A percentile compares a stretch with the other conserved stretches of the same genome.
phyloP scores from a whole-genome alignment of 2,888 invertebrate genomes.

The Exocentrus adspersus region DNA sequence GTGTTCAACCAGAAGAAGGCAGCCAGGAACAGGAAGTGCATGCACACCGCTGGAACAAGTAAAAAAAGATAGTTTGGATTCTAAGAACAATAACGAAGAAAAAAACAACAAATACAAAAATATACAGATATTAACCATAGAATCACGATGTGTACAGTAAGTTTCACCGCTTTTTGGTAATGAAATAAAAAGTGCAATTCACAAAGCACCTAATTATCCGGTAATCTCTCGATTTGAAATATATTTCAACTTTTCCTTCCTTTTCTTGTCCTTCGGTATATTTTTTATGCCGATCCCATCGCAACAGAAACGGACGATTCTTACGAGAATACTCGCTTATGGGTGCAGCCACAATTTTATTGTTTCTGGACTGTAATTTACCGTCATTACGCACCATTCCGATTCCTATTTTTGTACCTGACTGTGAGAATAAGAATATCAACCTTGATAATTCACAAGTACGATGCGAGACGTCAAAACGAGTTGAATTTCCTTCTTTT shows the following conservation, averaged over 20 bases:
- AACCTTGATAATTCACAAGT: background rate
- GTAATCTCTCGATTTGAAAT: no score
- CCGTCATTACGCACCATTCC: background rate
- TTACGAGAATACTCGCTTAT: background rate
- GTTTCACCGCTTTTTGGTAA: no score
- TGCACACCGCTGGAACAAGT: slow-evolving; percentile 77
- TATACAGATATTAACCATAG: no score
- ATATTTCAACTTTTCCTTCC: no score
- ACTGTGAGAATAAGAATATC: slow-evolving; percentile 5
- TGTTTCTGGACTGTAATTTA: background rate
- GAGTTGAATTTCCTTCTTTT: no score
- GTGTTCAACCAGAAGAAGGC: slow-evolving; percentile 95
- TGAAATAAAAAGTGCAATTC: no score
- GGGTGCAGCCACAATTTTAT: slow-evolving; percentile 1
- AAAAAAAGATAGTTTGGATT: slow-evolving; percentile 36
- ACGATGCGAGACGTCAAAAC: no score
- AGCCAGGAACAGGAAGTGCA: slow-evolving; percentile 89
- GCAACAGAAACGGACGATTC: background rate
- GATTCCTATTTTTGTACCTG: background rate
- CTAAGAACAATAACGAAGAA: background rate
- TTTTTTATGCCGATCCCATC: background rate
- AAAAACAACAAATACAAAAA: background rate
- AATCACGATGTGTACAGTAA: no score
- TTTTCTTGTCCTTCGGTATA: no score
- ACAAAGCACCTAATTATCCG: no score